Evolutionary conservation across 2,888 invertebrate genomes (phyloP), one percentile per base, ranked within the genome.

Genomic region (Spodoptera littoralis): DNA sequence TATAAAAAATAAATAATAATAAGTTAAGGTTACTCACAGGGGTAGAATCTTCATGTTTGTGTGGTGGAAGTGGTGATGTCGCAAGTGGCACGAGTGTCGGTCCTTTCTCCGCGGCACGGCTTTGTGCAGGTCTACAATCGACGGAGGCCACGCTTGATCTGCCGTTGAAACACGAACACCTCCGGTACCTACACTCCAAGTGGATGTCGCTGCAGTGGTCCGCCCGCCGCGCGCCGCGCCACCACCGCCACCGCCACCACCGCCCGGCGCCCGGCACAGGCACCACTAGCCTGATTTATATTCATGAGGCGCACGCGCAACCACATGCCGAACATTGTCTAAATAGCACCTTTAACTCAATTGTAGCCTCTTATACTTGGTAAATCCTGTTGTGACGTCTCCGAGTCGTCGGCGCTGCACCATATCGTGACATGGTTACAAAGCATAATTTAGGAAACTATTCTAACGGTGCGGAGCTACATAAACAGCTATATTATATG

Each of bases 61-160:
- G 76, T 79, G 77, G 76, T 75, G 64, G 79, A 79, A 62, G 53
- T 61, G 74, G 74, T 78, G 84, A 80, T 88, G 81, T 87, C 77
- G 87, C 86, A 85, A 85, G 82, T 82, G 79, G 84, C 86, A 87
- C 84, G 80, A 74, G 75, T 84, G 73, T 83, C 80, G 82, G 80
- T 90, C 88, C 89, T 92, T 90, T 91, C 90, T 91, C 89, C 86
- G 81, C 83, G 84, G 77, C 80, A 85, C 85, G 84, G 84, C 80
- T 85, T 77, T 80, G 86, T 86, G 88, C 87, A 92, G 92, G 93
- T 93, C 90, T 87, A 86, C 88, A 84, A 83, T 87, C 88, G 81
- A 83, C 91, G 89, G 91, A 85, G 90, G 90, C 90, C 90, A 89
- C 92, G 88, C 85, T 88, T 89, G 89, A 86, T 92, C 89, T 93